Base-by-base conservation (phyloP, 2,797 vertebrate species). In the Typhlichthys eigenmanni region DNA sequence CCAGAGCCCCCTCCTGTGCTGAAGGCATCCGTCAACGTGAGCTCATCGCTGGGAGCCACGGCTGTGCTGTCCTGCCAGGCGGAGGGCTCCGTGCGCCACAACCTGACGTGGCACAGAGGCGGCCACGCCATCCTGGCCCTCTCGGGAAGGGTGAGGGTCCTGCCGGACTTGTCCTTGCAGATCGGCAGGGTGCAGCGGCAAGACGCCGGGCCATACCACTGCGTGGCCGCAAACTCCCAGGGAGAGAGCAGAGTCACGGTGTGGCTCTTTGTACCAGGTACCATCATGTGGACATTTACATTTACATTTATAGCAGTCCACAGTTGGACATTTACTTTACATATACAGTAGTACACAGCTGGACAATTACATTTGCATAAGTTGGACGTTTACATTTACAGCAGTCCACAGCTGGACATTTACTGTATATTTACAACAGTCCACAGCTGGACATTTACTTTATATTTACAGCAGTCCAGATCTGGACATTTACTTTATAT, bases 251-350 rank as follows among this genome's bases (percentile, higher is more conserved):
- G 79, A 0, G 90, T 93, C 12, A 85, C 85, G 0, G 72, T 94
- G 5, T 97, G 96, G 96, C 93, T 98, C 54, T 83, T 93, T 0
- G 74, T 98, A 58, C 91, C 89, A 90, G 95, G 96, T 98, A 91
- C 79, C 76, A 14, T 58, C 38, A 66, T 16, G 60, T 19, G 6
- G 24, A 24, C 24, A 19, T 19, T 19, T 19, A 19, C 17, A 19
- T 19, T 19, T 19, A 19, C 19, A 19, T 43, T 13, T 53, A 24
- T 53, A 13, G 19, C 19, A 19, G 19, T 19, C 2, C 19, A 19
- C 19, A 19, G 19, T 3, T 19, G 19, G 19, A 19, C 19, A 24
- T 24, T 24, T 24, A 24, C 24, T 24, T 24, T 24, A 24, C 3
- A 24, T 24, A 3, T 24, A 24, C 24, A 24, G 24, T 2, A 24